A percentile compares a stretch with the other conserved stretches of the same genome.
Conservation (phyloP, 2,888 invertebrate genomes). For the Eulithis prunata region DNA sequence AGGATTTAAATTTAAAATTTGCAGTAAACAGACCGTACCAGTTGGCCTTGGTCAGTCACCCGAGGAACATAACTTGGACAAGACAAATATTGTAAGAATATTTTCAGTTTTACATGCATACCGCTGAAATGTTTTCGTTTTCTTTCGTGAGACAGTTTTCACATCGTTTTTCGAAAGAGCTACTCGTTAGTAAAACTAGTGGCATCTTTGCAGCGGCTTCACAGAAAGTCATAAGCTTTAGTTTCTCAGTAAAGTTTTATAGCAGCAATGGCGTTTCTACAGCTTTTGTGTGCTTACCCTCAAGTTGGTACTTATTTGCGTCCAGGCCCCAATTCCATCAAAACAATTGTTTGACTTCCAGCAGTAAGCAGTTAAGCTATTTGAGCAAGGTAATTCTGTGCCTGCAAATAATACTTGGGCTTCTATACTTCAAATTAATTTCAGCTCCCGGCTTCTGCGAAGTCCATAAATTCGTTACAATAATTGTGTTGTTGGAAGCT, state of each 20-base stretch:
- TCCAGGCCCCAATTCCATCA: slow-evolving; percentile 24
- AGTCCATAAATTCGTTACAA: slow-evolving; percentile 50
- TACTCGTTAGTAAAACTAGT: too few species aligned
- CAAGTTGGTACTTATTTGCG: slow-evolving; percentile 13
- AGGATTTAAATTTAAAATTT: slow-evolving; percentile 43
- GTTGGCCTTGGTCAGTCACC: slow-evolving; percentile 40
- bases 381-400: slow-evolving; percentile 47
- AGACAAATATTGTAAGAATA: slow-evolving; percentile 14
- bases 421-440: slow-evolving; percentile 61
- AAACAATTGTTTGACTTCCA: slow-evolving; percentile 29
- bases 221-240: background rate
- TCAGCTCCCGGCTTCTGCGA: slow-evolving; percentile 45
- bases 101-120: slow-evolving; percentile 14
- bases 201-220: background rate
- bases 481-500: slow-evolving; percentile 49
- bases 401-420: slow-evolving; percentile 51
- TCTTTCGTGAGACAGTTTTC: background rate
- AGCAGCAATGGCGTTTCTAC: background rate
- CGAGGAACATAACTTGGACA: slow-evolving; percentile 22
- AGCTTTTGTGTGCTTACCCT: slow-evolving; percentile 1
- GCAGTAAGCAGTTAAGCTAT: slow-evolving; percentile 21
- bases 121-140: slow-evolving; percentile 2
- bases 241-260: slow-evolving; percentile 1
- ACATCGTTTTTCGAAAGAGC: too few species aligned
- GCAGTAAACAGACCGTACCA: slow-evolving; percentile 39